Evolutionary conservation across 1,140 invertebrate species (phyloP), one percentile per base, ranked within the genome.

Genomic region (Ips nitidus): DNA sequence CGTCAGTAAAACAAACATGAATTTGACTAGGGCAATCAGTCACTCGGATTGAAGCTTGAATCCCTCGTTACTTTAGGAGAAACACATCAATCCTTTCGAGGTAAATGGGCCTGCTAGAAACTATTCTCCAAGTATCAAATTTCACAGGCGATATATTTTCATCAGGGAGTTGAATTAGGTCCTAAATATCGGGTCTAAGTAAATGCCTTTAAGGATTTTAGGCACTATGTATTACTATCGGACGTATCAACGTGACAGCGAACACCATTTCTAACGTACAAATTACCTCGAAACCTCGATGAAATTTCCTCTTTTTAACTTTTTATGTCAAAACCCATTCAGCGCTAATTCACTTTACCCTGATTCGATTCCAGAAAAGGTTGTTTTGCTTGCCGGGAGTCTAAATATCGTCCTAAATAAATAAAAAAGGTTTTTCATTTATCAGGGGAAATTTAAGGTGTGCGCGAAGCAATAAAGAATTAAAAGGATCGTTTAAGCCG

Each of bases 21-120:
- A 41, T 7, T 67, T 67, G 66, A 63, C 43, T 62, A 41, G 52
- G 42, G 61, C 61, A 65, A 70, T 42, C 68, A 64, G 68, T 70
- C 60, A 70, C 47, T 70, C 42, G 52, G 41, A 55, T 41, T 47
- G 43, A 63, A 39, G 50, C 41, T 42, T 57, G 41, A 60, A 58
- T 70, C 68, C 68, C 68, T 70, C 52, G 52, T 70, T 65, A 65
- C 43, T 65, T 70, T 70, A 70, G 52, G 45, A 38, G 68, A 70
- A 70, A 70, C 61, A 70, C 68, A 70, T 70, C 68, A 70, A 70
- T 70, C 68, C 68, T 60, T 70, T 65, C 41, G 50, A 64, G 68
- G 60, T 64, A 70, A 22, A 70, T 64, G 45, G 42, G 60, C 57
- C 56, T 47, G 68, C 38, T 59, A 55, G 37, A 45, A 64, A 60